Base-by-base conservation (phyloP, 2,113 vertebrate genomes). In the Myocastor coypus region DNA sequence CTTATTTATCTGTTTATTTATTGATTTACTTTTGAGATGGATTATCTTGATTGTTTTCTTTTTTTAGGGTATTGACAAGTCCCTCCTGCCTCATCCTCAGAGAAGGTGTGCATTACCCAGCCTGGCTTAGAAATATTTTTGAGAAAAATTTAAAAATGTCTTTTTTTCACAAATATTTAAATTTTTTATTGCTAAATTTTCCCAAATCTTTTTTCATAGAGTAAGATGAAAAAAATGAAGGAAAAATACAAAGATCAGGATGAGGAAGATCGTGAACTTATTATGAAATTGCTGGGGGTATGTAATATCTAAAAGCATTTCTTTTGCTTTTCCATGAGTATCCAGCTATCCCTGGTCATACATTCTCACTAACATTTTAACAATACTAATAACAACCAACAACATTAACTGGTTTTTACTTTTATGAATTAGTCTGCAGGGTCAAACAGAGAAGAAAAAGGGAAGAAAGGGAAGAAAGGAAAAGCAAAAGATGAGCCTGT, bases 211-310 rank as follows among this genome's bases (percentile, higher is more conserved):
- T 81, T 95, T 90, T 92, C 87, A 32, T 98, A 99, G 99, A 99
- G 99, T 98, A 99, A 99, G 96, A 98, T 99, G 97, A 99, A 99
- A 98, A 99, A 99, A 97, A 99, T 99, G 98, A 99, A 99, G 96
- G 99, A 99, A 98, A 99, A 99, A 98, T 99, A 99, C 97, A 99
- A 99, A 97, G 99, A 99, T 98, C 99, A 99, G 98, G 99, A 99
- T 32, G 99, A 99, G 66, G 99, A 99, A 98, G 99, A 99, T 95
- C 98, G 99, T 26, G 99, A 99, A 98, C 99, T 99, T 95, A 99
- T 99, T 98, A 99, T 99, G 99, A 99, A 99, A 98, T 98, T 99
- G 86, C 98, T 99, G 34, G 99, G 99, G 96, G 99, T 99, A 98
- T 99, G 99, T 32, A 80, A 71, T 24, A 71, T 4, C 40, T 68